Evolutionary conservation across 2,888 invertebrate genomes (phyloP).

Genomic region (Aporophyla lueneburgensis): DNA sequence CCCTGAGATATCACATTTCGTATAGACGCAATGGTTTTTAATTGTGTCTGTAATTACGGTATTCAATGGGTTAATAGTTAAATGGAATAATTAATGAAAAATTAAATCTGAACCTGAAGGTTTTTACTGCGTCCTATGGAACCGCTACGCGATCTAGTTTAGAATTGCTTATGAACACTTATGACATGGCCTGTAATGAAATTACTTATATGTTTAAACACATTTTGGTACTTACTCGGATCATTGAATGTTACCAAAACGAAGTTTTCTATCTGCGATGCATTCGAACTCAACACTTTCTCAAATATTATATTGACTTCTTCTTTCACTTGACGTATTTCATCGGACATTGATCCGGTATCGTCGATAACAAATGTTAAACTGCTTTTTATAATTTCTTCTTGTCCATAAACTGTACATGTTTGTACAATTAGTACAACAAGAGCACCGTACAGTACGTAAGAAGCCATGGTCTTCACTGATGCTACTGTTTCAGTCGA

Average conservation of each 20-base stretch:
- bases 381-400: conserved; percentile 73
- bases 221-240: conserved; percentile 74
- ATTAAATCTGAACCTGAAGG: neutral
- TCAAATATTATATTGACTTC: conserved; percentile 77
- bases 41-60: no score
- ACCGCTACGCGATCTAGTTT: neutral
- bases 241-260: conserved; percentile 83
- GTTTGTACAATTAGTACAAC: conserved; percentile 7
- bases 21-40: no score
- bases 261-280: conserved; percentile 80
- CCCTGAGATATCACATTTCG: no score
- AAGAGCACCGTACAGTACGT: conserved; percentile 15
- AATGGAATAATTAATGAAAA: neutral
- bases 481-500: conserved; percentile 1
- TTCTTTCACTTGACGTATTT: conserved; percentile 76
- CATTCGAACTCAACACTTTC: conserved; percentile 73
- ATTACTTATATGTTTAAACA: neutral
- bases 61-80: neutral
- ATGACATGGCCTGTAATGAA: neutral
- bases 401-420: conserved; percentile 44
- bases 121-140: no score
- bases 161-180: neutral
- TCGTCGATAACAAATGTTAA: conserved; percentile 82
- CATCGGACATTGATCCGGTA: conserved; percentile 78
- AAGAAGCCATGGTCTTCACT: conserved; percentile 46